A percentile compares a stretch with the other conserved stretches of the same genome.
phyloP scores from a whole-genome alignment of 2,113 vertebrate genomes.

The Lasiurus borealis region DNA sequence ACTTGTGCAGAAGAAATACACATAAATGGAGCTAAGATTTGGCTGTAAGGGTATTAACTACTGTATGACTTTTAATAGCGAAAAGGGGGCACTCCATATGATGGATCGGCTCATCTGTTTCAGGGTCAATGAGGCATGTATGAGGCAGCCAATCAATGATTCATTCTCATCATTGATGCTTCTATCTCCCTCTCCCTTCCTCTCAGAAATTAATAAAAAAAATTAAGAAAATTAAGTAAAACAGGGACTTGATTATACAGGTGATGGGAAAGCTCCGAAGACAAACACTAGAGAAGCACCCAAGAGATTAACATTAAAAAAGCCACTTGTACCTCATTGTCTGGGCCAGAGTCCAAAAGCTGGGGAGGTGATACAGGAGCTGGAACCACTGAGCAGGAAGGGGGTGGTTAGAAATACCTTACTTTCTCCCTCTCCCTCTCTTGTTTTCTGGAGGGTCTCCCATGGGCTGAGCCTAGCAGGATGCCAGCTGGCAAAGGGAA shows the following conservation, averaged over 20 bases:
- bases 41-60: not conserved
- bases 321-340: not conserved
- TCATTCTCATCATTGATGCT: too few species aligned
- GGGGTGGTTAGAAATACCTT: not conserved
- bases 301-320: not conserved
- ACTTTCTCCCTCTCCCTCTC: not conserved
- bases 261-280: too few species aligned
- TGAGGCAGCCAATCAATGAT: too few species aligned
- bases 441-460: not conserved
- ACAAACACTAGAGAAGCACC: not conserved
- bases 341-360: not conserved
- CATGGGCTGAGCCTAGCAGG: not conserved
- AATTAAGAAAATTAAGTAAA: too few species aligned
- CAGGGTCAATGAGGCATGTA: not conserved
- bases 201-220: too few species aligned
- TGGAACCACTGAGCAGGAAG: not conserved
- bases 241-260: too few species aligned
- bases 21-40: slow-evolving; percentile 2
- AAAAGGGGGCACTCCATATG: not conserved
- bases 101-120: not conserved
- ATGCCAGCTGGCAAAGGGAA: not conserved
- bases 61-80: not conserved
- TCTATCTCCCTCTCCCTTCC: too few species aligned
- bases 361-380: not conserved
- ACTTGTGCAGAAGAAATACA: not conserved